These are phyloP conservation scores for Lathronympha strigana DNA, from an alignment of 2,888 invertebrate species.

Conservation along the genomic window DNA sequence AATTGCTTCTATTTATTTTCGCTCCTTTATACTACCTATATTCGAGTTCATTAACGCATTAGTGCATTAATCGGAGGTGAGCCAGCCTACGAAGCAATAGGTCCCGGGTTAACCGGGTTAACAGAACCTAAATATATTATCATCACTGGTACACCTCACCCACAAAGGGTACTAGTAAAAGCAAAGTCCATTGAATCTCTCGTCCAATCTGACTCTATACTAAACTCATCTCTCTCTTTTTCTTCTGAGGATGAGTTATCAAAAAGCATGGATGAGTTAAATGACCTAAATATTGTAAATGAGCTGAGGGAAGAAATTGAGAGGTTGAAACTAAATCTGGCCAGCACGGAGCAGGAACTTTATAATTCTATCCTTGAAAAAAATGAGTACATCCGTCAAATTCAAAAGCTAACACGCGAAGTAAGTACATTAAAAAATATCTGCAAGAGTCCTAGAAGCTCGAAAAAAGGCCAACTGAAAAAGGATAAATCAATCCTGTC, in stretches of 20 bases:
- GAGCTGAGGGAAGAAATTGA: neutral
- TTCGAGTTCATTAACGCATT: too few species aligned
- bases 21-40: too few species aligned
- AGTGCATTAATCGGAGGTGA: too few species aligned
- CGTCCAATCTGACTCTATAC: neutral
- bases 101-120: too few species aligned
- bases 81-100: too few species aligned
- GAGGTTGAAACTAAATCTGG: neutral
- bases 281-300: neutral
- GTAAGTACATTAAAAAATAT: neutral
- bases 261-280: neutral
- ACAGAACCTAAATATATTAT: too few species aligned
- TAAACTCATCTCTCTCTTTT: neutral
- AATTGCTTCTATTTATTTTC: too few species aligned
- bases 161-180: neutral
- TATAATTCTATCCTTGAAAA: conserved; percentile 1
- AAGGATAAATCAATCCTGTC: too few species aligned
- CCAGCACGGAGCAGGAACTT: conserved; percentile 2
- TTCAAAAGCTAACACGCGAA: neutral
- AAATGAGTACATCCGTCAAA: neutral
- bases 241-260: neutral
- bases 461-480: neutral
- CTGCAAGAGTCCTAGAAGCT: neutral
- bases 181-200: conserved; percentile 2
- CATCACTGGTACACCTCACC: neutral